A percentile compares a stretch with the other conserved stretches of the same genome.
These are phyloP conservation scores for Eretmodus cyanostictus DNA, from an alignment of 2,113 vertebrate species.

Conservation along the genomic window DNA sequence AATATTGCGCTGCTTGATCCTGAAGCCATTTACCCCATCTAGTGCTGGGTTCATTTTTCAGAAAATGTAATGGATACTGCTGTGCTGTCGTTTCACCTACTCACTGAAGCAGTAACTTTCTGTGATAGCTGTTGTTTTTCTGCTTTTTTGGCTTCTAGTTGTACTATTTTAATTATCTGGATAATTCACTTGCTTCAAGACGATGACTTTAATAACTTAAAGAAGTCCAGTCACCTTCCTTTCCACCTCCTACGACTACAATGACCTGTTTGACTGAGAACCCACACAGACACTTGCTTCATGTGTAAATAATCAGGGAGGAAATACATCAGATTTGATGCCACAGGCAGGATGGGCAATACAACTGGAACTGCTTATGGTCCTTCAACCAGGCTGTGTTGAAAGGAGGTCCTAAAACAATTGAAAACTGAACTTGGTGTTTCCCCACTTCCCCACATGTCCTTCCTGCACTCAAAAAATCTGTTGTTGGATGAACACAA, in stretches of 20 bases:
- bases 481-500: too few species aligned
- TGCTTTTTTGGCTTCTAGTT: not conserved
- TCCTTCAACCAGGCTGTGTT: not conserved
- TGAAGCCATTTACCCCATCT: not conserved
- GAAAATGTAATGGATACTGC: not conserved
- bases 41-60: not conserved
- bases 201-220: not conserved
- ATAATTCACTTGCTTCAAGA: not conserved
- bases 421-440: not conserved
- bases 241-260: not conserved
- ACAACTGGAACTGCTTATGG: not conserved
- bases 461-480: not conserved
- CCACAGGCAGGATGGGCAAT: not conserved
- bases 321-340: not conserved
- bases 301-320: not conserved
- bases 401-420: not conserved
- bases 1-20: not conserved
- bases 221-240: not conserved
- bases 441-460: not conserved
- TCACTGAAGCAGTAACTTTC: not conserved
- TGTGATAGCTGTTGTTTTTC: not conserved
- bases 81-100: not conserved
- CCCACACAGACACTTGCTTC: not conserved
- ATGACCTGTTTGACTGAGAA: not conserved
- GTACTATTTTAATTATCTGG: not conserved